Conservation (phyloP, 2,888 invertebrate species). For the Diadegma fenestrale region DNA sequence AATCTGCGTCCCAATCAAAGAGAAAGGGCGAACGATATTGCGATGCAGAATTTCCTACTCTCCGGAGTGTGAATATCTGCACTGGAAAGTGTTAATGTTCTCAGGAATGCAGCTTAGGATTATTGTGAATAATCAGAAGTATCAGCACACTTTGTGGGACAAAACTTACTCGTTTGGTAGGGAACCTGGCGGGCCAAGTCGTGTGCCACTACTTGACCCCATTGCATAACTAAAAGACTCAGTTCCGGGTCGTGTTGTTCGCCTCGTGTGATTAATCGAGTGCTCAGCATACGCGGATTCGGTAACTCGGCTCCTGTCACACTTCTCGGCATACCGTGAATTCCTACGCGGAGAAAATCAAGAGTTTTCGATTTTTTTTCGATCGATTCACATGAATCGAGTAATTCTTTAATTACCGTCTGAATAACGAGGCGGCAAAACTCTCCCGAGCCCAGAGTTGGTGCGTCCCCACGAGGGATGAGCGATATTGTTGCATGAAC, state of each 20-base stretch:
- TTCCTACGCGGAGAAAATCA: constrained; percentile 75
- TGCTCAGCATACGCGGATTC: constrained; percentile 80
- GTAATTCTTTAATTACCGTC: constrained; percentile 79
- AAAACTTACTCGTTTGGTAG: constrained; percentile 84
- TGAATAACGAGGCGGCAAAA: constrained; percentile 82
- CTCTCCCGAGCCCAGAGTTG: constrained; percentile 78
- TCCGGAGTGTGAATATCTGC: constrained; percentile 7
- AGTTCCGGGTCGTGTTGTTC: constrained; percentile 79
- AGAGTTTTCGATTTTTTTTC: neutral
- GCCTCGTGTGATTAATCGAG: constrained; percentile 80
- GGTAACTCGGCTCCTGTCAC: constrained; percentile 81
- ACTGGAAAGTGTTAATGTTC: constrained; percentile 8
- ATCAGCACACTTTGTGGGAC: neutral
- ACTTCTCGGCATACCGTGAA: constrained; percentile 80
- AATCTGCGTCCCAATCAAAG: neutral
- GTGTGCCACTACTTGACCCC: constrained; percentile 88
- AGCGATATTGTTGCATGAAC: constrained; percentile 81
- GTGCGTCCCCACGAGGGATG: constrained; percentile 80
- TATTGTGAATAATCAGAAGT: neutral
- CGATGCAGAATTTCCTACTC: neutral
- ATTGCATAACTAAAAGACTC: constrained; percentile 86
- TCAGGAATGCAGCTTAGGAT: constrained; percentile 5
- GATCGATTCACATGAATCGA: neutral
- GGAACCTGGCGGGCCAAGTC: constrained; percentile 86
- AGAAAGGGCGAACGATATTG: constrained; percentile 2